phyloP scores from a whole-genome alignment of 2,113 vertebrate genomes.

The Corythornis madagascariensis region DNA sequence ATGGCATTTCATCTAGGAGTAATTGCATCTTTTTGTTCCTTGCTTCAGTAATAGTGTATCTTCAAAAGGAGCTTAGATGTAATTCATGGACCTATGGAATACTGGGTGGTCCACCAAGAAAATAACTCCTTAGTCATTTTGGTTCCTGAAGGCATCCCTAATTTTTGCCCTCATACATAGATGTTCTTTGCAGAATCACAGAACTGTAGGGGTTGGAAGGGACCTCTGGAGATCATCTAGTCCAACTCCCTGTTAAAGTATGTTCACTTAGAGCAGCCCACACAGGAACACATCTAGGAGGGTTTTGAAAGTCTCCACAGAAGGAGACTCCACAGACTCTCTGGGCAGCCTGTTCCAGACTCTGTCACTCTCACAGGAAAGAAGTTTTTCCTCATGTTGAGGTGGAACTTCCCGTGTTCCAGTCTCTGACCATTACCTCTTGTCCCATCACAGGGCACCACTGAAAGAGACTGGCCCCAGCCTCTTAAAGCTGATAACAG shows the following conservation, averaged over 20 bases:
- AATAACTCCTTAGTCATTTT: neutral
- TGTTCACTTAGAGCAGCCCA: neutral
- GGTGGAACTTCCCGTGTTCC: neutral
- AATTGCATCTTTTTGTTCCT: neutral
- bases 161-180: neutral
- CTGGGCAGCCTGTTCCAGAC: neutral
- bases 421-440: neutral
- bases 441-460: neutral
- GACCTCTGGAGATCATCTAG: neutral
- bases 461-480: neutral
- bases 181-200: neutral
- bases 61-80: neutral
- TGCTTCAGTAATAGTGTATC: neutral
- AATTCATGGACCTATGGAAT: neutral
- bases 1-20: neutral
- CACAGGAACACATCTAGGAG: neutral
- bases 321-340: neutral
- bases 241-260: neutral
- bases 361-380: neutral
- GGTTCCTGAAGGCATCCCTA: neutral
- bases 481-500: neutral
- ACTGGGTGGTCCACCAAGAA: neutral
- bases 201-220: neutral
- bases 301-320: neutral
- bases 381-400: neutral